phyloP scores from a whole-genome alignment of 64 coral and sea anemone genomes.

The Trachythela sp. region DNA sequence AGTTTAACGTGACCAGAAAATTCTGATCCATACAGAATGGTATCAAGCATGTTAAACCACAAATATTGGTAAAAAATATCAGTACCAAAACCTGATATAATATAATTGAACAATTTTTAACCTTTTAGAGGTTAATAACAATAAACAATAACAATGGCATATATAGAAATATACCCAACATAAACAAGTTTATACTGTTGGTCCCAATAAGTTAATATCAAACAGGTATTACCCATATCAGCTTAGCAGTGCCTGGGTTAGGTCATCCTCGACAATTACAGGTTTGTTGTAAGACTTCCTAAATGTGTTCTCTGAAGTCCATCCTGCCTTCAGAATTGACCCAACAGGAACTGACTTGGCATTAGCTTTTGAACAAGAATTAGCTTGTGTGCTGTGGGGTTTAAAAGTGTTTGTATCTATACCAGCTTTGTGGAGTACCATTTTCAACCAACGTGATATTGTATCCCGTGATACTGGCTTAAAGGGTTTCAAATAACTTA shows the following conservation, averaged over 20 bases:
- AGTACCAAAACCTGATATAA: no score
- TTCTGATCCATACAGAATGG: background rate
- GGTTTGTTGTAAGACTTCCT: conserved; percentile 51
- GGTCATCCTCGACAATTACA: background rate
- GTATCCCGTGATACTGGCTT: conserved; percentile 17
- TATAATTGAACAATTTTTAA: no score
- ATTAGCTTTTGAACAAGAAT: conserved; percentile 43
- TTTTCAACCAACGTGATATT: conserved; percentile 45
- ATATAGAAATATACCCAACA: background rate
- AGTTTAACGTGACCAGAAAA: background rate
- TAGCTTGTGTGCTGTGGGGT: conserved; percentile 52
- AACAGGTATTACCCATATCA: no score
- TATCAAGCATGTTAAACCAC: background rate
- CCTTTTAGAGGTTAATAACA: no score
- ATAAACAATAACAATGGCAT: background rate
- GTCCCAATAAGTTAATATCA: no score
- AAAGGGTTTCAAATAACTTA: background rate
- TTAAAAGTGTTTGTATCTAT: conserved; percentile 44
- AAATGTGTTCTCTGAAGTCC: conserved; percentile 53
- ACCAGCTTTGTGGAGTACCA: conserved; percentile 28
- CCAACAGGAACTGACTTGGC: conserved; percentile 19
- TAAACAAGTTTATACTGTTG: no score
- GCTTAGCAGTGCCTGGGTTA: no score
- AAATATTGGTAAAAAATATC: background rate
- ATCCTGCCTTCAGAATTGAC: conserved; percentile 59